Conservation (phyloP, 2,797 vertebrate species). For the Hydrophis major region DNA sequence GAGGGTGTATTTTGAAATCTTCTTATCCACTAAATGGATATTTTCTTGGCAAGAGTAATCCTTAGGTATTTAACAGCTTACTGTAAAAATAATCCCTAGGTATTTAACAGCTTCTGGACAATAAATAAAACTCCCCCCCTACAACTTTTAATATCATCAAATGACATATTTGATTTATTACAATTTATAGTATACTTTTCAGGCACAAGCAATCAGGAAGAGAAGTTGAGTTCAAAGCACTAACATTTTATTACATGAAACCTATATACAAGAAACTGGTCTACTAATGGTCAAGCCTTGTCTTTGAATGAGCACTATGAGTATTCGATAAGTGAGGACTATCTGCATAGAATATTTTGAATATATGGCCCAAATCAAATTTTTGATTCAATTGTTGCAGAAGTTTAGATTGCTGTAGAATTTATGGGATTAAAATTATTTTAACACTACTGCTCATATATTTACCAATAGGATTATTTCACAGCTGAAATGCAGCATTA, state of each 20-base stretch:
- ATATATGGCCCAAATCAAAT: neutral
- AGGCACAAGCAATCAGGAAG: neutral
- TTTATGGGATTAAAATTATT: neutral
- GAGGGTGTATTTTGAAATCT: neutral
- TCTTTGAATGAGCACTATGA: no score
- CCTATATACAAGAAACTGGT: neutral
- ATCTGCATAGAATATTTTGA: neutral
- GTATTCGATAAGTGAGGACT: neutral
- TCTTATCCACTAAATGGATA: neutral
- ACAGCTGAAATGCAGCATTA: neutral
- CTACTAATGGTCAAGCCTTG: neutral
- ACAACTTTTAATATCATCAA: neutral
- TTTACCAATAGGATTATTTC: neutral
- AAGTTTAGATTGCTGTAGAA: neutral
- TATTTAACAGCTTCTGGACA: neutral
- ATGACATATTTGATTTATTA: neutral
- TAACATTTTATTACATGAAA: neutral
- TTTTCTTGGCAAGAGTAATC: neutral
- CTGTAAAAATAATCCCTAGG: neutral
- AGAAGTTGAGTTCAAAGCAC: neutral
- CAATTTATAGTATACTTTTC: neutral
- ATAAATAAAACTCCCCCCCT: neutral
- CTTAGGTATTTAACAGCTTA: neutral
- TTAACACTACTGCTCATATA: neutral
- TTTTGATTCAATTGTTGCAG: neutral